These are phyloP conservation scores for Saimiri boliviensis DNA, from an alignment of 2,113 vertebrate genomes.

Conservation along the genomic window DNA sequence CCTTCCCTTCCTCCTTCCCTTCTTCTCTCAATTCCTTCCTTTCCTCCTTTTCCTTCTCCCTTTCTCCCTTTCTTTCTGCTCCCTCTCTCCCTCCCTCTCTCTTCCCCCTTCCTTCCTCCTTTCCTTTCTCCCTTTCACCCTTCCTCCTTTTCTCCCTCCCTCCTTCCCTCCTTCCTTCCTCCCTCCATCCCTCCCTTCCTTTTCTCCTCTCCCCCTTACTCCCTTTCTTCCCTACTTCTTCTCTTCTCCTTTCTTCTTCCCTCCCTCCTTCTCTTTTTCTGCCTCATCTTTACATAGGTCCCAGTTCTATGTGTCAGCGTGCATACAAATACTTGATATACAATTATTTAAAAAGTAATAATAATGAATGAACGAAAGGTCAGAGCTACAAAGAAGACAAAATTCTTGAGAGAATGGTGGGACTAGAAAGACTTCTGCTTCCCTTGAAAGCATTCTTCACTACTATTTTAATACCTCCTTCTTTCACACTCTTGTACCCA, in stretches of 20 bases:
- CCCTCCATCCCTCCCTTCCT: too few relatives aligned
- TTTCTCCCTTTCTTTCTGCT: too few relatives aligned
- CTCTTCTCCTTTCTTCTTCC: too few relatives aligned
- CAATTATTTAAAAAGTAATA: background rate
- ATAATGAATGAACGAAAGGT: too few relatives aligned
- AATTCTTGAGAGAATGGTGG: background rate
- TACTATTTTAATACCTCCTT: too few relatives aligned
- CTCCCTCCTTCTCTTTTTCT: background rate
- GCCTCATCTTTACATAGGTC: background rate
- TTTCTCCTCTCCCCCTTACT: too few relatives aligned
- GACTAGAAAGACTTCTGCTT: background rate
- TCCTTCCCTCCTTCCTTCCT: too few relatives aligned
- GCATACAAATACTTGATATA: background rate
- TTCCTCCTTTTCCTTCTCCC: background rate
- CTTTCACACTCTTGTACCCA: too few relatives aligned
- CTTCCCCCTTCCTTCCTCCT: accelerated
- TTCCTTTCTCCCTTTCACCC: background rate
- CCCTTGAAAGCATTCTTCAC: too few relatives aligned
- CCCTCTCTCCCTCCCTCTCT: accelerated
- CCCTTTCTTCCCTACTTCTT: too few relatives aligned
- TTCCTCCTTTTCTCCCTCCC: accelerated
- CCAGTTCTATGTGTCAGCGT: background rate
- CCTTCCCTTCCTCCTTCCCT: accelerated
- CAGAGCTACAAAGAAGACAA: background rate
- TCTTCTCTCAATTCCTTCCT: background rate